These are phyloP conservation scores for Darevskia nairensis DNA, from an alignment of 2,797 vertebrate species.

Conservation along the genomic window DNA sequence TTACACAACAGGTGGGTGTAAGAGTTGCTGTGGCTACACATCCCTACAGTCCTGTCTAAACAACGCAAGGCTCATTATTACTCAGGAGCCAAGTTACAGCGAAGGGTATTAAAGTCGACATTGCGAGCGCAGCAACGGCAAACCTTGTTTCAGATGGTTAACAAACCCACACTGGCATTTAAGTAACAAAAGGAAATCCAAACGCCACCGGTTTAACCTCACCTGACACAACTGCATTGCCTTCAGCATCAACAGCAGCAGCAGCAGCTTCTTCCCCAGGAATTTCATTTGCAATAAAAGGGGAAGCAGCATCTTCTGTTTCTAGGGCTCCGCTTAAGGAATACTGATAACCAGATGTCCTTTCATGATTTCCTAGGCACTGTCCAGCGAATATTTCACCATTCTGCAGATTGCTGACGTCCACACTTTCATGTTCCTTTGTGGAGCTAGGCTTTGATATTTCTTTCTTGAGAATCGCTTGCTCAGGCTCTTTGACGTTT, in stretches of 20 bases:
- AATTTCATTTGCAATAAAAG: constrained; percentile 55
- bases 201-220: constrained; percentile 49
- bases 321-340: constrained; percentile 35
- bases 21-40: not conserved
- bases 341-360: constrained; percentile 35
- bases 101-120: constrained; percentile 8
- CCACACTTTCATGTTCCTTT: constrained; percentile 48
- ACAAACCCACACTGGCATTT: constrained; percentile 35
- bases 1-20: not conserved
- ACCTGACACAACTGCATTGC: constrained; percentile 63
- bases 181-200: constrained; percentile 46
- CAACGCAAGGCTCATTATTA: not conserved
- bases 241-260: constrained; percentile 17
- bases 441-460: constrained; percentile 38
- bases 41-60: not conserved
- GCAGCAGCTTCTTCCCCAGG: constrained; percentile 39
- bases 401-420: constrained; percentile 42
- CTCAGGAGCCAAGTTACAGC: not conserved
- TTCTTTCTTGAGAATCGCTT: constrained; percentile 73
- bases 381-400: constrained; percentile 28
- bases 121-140: constrained; percentile 7
- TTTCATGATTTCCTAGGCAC: constrained; percentile 47
- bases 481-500: constrained; percentile 74
- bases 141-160: constrained; percentile 30
- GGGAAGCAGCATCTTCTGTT: constrained; percentile 46